These are phyloP conservation scores for Metopia argyrocephala DNA, from an alignment of 2,888 invertebrate genomes.

Conservation along the genomic window DNA sequence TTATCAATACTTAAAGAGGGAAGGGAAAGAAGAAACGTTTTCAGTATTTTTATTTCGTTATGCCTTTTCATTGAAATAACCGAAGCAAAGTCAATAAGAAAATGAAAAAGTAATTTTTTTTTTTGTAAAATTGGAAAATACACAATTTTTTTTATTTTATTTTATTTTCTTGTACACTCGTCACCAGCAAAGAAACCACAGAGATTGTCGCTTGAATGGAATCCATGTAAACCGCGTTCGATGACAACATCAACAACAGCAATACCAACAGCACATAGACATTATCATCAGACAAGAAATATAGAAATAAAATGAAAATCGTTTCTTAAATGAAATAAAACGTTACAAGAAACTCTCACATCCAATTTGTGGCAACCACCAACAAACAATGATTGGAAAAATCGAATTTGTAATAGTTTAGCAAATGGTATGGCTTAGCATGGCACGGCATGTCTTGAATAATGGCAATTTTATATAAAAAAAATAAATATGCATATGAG, in stretches of 20 bases:
- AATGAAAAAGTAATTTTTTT: neutral
- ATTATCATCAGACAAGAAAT: conserved; percentile 39
- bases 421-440: neutral
- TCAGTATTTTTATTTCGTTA: neutral
- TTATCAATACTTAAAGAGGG: conserved; percentile 52
- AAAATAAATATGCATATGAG: no score
- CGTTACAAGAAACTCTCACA: conserved; percentile 15
- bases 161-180: no score
- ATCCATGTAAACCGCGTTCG: conserved; percentile 51
- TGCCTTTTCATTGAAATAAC: neutral
- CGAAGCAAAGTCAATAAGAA: neutral
- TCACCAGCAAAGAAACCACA: neutral
- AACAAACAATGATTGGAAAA: conserved; percentile 30
- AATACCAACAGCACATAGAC: conserved; percentile 6
- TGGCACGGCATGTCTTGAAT: conserved; percentile 37
- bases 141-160: no score
- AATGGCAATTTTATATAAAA: conserved; percentile 46
- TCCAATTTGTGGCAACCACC: neutral
- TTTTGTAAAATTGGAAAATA: conserved; percentile 33
- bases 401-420: conserved; percentile 63
- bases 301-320: conserved; percentile 7
- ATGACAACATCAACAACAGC: conserved; percentile 28
- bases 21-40: no score
- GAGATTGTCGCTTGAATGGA: neutral
- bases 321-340: conserved; percentile 36